These are phyloP conservation scores for Galeopterus variegatus DNA, from an alignment of 2,113 vertebrate genomes.

Conservation along the genomic window DNA sequence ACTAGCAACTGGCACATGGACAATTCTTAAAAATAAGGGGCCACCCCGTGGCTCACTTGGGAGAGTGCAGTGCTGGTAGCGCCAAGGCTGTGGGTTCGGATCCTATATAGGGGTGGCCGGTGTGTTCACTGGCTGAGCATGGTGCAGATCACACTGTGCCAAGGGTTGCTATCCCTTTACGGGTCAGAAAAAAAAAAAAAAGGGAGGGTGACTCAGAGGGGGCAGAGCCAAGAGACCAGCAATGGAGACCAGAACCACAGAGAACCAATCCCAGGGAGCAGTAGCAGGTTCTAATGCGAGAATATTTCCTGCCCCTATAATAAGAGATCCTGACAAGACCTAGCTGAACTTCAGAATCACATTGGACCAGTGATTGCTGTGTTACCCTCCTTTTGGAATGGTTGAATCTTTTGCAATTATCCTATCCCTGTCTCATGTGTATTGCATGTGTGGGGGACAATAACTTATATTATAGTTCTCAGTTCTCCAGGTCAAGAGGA, in stretches of 20 bases:
- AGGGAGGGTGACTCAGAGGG: not conserved
- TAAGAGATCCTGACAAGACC: not conserved
- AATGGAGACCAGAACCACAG: not conserved
- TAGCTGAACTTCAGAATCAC: not conserved
- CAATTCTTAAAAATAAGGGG: not conserved
- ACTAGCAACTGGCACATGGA: not conserved
- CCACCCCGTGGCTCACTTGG: no score
- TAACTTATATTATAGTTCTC: not conserved
- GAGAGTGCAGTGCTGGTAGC: no score
- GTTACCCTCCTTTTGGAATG: not conserved
- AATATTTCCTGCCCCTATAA: not conserved
- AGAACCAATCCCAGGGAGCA: not conserved
- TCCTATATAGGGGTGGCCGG: no score
- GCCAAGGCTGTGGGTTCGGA: no score
- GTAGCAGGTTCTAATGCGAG: not conserved
- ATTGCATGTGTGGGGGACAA: not conserved
- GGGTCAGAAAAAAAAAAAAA: no score
- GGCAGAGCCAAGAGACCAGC: not conserved
- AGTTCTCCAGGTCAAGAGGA: not conserved
- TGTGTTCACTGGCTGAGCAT: no score
- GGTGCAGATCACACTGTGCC: no score
- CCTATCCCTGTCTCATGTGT: not conserved
- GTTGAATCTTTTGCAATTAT: not conserved
- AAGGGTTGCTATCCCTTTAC: no score
- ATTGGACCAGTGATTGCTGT: not conserved